These are phyloP conservation scores for Scaptomyza tumidula DNA, from an alignment of 2,888 invertebrate genomes.

Conservation along the genomic window DNA sequence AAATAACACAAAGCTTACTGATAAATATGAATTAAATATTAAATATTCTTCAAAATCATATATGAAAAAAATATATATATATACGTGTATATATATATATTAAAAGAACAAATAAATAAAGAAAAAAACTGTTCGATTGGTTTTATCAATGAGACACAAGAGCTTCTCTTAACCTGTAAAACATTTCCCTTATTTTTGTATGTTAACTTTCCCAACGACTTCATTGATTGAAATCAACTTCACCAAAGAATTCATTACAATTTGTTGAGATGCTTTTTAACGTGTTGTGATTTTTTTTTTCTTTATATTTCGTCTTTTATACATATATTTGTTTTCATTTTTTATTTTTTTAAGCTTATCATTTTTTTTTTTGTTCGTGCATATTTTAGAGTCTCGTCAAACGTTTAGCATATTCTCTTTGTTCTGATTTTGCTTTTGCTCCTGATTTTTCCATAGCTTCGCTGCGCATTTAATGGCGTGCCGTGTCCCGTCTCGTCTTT, in stretches of 20 bases:
- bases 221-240: constrained; percentile 10
- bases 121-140: background rate
- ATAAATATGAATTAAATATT: no score
- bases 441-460: constrained; percentile 52
- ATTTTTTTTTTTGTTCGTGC: constrained; percentile 19
- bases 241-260: constrained; percentile 19
- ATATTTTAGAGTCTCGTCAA: constrained; percentile 57
- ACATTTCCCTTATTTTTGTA: constrained; percentile 3
- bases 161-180: constrained; percentile 5
- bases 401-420: constrained; percentile 77
- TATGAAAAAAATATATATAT: no score
- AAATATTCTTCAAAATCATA: no score
- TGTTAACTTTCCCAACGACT: background rate
- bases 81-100: no score
- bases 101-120: background rate
- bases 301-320: constrained; percentile 10
- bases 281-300: constrained; percentile 39
- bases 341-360: constrained; percentile 42
- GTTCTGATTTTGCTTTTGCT: constrained; percentile 48
- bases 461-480: constrained; percentile 60
- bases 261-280: constrained; percentile 17
- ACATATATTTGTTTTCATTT: constrained; percentile 16
- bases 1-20: no score
- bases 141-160: constrained; percentile 4
- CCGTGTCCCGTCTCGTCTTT: constrained; percentile 32